Base-by-base conservation (phyloP, 2,113 vertebrate genomes). In the Arvicanthis niloticus region DNA sequence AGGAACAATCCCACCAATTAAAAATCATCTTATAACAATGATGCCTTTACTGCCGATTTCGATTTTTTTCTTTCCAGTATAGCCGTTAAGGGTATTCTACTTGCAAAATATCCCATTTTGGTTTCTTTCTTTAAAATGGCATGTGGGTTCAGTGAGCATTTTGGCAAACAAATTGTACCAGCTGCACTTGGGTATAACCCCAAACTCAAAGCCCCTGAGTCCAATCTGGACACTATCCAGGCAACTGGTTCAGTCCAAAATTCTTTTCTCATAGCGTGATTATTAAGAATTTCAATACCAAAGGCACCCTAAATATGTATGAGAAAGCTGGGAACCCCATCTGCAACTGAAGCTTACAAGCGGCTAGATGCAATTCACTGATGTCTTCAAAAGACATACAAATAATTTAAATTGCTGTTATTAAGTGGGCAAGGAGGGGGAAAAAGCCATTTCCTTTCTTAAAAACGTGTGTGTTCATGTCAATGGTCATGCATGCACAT, bases 61-160 rank as follows among this genome's bases (percentile, higher is more conserved):
- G 11, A 37, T 37, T 68, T 51, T 37, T 58, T 21, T 62, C 89
- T 89, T 93, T 76, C 76, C 81, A 89, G 45, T n/a, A 58, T 1
- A 91, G 73, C 89, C 88, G 84, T 10, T 84, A 87, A 95, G 65
- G 68, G 42, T 60, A 53, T 80, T 37, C 77, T 26, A 70, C 56
- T 58, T 91, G 40, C 48, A 72, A 67, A 80, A 95, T 93, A 72
- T 93, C 95, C 88, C 92, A 11, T 91, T 95, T 96, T 84, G 24
- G 60, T 92, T 95, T 95, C 68, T 88, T 93, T 93, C 94, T 88
- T 84, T 88, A 78, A 91, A 97, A 85, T 40, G 82, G 16, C 42
- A 31, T 29, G 58, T 94, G 75, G 91, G 75, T 93, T 51, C 58
- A 60, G 62, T 45, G 60, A 94, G 62, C 73, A 91, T 91, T 92